phyloP scores from a whole-genome alignment of 2,888 invertebrate species.

The Melanostoma mellinum region DNA sequence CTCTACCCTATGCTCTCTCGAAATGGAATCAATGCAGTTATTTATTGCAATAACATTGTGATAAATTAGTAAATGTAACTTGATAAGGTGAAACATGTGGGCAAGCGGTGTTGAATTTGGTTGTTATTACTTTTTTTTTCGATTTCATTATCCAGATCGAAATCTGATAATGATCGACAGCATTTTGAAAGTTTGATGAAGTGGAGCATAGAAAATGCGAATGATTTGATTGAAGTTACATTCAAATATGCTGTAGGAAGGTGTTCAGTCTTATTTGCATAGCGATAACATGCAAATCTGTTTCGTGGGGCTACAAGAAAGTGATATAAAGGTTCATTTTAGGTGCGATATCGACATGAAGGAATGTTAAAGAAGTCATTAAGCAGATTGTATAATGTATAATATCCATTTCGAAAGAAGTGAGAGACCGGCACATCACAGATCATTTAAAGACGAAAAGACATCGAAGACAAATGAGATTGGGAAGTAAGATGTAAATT shows the following conservation, averaged over 20 bases:
- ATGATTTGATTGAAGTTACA: constrained; percentile 8
- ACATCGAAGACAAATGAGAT: no score
- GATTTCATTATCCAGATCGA: constrained; percentile 6
- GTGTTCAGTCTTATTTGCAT: constrained; percentile 12
- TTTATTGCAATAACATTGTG: constrained; percentile 70
- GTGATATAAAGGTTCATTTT: no score
- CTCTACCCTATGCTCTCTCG: constrained; percentile 19
- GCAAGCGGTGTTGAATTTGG: constrained; percentile 58
- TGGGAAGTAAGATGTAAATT: no score
- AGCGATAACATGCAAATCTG: background rate
- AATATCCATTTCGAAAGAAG: no score
- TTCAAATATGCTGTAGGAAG: constrained; percentile 13
- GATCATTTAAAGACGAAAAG: no score
- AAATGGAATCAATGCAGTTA: constrained; percentile 62
- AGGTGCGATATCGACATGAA: no score
- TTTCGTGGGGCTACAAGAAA: no score
- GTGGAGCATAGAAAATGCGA: constrained; percentile 18
- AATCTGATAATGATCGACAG: constrained; percentile 38
- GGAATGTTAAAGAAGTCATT: no score
- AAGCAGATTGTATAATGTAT: no score
- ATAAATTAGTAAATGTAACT: constrained; percentile 66
- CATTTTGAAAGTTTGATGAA: constrained; percentile 53
- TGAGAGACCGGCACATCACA: no score
- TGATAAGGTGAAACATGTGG: constrained; percentile 65
- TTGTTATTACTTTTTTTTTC: background rate